Evolutionary conservation across 1,140 invertebrate species (phyloP).

Genomic region (Caenorhabditis briggsae): DNA sequence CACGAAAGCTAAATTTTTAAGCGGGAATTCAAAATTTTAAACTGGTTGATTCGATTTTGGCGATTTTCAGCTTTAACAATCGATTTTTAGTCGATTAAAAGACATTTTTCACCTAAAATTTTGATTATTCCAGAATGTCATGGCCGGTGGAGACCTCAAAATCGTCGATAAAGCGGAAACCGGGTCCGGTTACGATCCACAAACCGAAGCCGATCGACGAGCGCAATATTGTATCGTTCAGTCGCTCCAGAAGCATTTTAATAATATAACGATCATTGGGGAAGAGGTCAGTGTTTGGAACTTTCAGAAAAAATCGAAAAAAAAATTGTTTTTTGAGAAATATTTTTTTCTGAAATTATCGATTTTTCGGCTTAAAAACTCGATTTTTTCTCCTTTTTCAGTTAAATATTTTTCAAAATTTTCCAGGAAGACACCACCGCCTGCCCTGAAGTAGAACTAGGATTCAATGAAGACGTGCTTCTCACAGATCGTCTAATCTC

Average conservation of each 20-base stretch:
- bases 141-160: conserved; percentile 73
- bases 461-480: conserved; percentile 82
- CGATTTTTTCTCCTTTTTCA: not conserved
- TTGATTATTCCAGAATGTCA: conserved; percentile 68
- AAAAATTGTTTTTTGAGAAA: conserved; percentile 34
- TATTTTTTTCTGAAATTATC: not conserved
- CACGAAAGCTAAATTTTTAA: no score
- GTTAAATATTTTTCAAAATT: conserved; percentile 14
- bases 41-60: no score
- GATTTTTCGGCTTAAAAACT: not conserved
- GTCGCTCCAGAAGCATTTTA: conserved; percentile 86
- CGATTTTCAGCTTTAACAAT: no score
- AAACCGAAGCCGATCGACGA: conserved; percentile 95
- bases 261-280: conserved; percentile 85
- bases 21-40: no score
- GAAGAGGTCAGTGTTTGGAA: conserved; percentile 84
- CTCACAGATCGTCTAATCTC: conserved; percentile 78
- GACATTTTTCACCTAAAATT: not conserved
- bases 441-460: conserved; percentile 82
- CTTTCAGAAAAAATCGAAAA: not conserved
- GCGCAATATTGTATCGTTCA: conserved; percentile 92
- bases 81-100: no score
- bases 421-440: conserved; percentile 78
- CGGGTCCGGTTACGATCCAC: conserved; percentile 85
- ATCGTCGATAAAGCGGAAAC: conserved; percentile 79